phyloP scores from a whole-genome alignment of 2,888 invertebrate genomes.

The Eupithecia subumbrata region DNA sequence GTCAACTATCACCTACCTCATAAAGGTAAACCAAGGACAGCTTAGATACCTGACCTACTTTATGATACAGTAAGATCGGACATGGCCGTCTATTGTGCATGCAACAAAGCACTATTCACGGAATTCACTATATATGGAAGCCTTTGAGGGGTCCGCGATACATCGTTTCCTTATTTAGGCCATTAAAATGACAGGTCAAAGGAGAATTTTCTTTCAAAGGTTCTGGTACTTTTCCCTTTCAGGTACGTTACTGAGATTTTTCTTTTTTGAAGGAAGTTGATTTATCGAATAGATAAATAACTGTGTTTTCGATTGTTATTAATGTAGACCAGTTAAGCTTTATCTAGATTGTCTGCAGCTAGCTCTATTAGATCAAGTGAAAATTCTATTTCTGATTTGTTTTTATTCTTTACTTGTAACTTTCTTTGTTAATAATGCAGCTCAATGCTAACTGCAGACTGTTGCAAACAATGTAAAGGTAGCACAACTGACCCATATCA shows the following conservation, averaged over 20 bases:
- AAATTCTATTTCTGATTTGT: background rate
- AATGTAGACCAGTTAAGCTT: background rate
- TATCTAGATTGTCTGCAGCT: background rate
- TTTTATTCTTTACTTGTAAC: background rate
- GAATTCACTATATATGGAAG: constrained; percentile 25
- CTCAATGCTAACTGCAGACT: too few relatives aligned
- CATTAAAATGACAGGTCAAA: constrained; percentile 31
- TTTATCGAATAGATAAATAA: background rate
- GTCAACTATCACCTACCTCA: background rate
- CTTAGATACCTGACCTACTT: constrained; percentile 28
- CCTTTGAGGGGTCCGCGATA: constrained; percentile 28
- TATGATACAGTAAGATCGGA: constrained; percentile 29
- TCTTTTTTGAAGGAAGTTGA: background rate
- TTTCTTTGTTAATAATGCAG: too few relatives aligned
- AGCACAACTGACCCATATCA: too few relatives aligned
- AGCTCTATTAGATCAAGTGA: background rate
- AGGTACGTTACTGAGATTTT: background rate
- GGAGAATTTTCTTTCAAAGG: constrained; percentile 25
- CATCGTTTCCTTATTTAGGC: constrained; percentile 44
- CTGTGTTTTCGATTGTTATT: background rate
- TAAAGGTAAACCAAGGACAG: background rate
- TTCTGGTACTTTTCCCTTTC: background rate
- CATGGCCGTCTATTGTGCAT: constrained; percentile 34
- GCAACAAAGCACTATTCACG: constrained; percentile 35
- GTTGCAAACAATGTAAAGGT: too few relatives aligned